Base-by-base conservation (phyloP, 2,888 invertebrate species). In the Melanophora roralis region DNA sequence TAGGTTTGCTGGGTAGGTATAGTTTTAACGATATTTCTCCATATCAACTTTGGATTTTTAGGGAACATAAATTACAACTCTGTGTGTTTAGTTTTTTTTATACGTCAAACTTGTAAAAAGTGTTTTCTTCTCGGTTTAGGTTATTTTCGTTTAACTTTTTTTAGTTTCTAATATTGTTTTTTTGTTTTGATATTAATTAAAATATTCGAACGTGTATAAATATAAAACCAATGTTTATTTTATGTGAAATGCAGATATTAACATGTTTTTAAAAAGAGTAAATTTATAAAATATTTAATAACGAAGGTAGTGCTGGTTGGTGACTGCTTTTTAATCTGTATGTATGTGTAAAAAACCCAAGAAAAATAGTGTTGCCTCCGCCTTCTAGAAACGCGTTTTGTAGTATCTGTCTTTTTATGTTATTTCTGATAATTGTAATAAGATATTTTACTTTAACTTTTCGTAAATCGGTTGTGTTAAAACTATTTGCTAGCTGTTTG, bases 331-430 rank as follows among this genome's bases (percentile, higher is more conserved):
- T 49, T 49, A 80, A 76, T 76, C 76, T 73, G 68, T 76, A 73
- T 60, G 53, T 62, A 64, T 77, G 76, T 78, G 59, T 75, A 40
- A 79, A 80, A 69, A 81, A 81, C 73, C 65, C 65, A 65, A 73
- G 60, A 59, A 76, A 55, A 78, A 78, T 60, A 59, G 47, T 49
- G 74, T 55, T 55, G 72, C 81, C 78, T 78, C 82, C 81, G 80
- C 82, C 82, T 82, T 82, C 73, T 72, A 67, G 64, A 81, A 82
- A 82, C 82, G 82, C 82, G 81, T 82, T 80, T 81, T 47, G 57
- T 64, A 45, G 57, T 64, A 51, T 65, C 69, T 65, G 67, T 72
- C 43, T 64, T 72, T 64, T 59, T 36, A 38, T 47, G 49, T 62
- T 49, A 43, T 67, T 57, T 62, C 67, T 69, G 69, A 40, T 32